These are phyloP conservation scores for Coelopa pilipes DNA, from an alignment of 2,888 invertebrate genomes.

Conservation along the genomic window DNA sequence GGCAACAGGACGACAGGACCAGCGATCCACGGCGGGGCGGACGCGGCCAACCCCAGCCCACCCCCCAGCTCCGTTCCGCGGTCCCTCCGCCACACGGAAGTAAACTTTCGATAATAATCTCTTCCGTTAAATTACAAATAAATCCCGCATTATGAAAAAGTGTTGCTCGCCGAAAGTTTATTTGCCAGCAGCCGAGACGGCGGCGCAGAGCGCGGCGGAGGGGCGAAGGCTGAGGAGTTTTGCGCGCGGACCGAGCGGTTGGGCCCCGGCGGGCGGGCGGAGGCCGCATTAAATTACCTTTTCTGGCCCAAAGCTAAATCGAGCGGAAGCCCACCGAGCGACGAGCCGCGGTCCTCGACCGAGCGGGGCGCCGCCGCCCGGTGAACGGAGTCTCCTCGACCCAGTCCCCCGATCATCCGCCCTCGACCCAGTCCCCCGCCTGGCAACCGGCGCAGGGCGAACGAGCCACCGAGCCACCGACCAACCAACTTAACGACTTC, in stretches of 20 bases:
- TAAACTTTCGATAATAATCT: conserved; percentile 43
- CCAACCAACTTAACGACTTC: conserved; percentile 44
- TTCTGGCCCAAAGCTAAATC: conserved; percentile 48
- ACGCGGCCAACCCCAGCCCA: too few relatives aligned
- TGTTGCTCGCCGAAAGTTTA: conserved; percentile 39
- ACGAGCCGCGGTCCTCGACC: conserved; percentile 16
- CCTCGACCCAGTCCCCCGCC: too few relatives aligned
- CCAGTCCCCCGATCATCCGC: too few relatives aligned
- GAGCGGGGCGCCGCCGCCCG: conserved; percentile 15
- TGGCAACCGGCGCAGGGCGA: too few relatives aligned
- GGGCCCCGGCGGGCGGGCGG: conserved; percentile 8
- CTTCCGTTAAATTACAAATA: conserved; percentile 46
- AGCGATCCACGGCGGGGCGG: background rate
- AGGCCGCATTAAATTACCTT: conserved; percentile 59
- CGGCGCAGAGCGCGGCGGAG: background rate
- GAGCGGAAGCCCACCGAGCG: conserved; percentile 48
- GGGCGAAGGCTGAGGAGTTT: too few relatives aligned
- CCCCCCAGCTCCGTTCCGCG: too few relatives aligned
- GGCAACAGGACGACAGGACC: too few relatives aligned
- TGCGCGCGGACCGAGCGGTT: background rate
- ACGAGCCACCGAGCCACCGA: conserved; percentile 37
- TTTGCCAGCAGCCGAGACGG: conserved; percentile 20
- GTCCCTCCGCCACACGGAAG: background rate
- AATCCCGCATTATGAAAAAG: conserved; percentile 45
- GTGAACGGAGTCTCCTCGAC: too few relatives aligned